Evolutionary conservation across 1,140 invertebrate species (phyloP).

Genomic region (Halesus radiatus): DNA sequence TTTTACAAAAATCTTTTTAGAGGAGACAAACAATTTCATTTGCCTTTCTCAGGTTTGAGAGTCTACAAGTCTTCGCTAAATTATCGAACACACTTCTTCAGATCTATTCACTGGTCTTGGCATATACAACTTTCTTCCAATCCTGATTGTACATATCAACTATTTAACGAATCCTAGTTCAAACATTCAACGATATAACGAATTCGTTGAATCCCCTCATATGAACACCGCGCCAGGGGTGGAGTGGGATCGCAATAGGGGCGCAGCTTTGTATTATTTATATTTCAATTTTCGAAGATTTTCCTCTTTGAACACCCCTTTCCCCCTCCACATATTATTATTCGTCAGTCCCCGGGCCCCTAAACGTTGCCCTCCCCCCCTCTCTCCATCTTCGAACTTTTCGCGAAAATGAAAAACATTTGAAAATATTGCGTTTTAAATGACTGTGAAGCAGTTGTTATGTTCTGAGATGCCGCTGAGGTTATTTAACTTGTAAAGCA

Average conservation of each 20-base stretch:
- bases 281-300: slow-evolving; percentile 57
- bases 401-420: slow-evolving; percentile 50
- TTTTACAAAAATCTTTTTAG: too few relatives aligned
- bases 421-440: slow-evolving; percentile 47
- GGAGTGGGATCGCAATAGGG: neutral
- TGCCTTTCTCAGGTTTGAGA: too few relatives aligned
- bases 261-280: slow-evolving; percentile 53
- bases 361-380: slow-evolving; percentile 23
- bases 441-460: slow-evolving; percentile 39
- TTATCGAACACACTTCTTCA: too few relatives aligned
- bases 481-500: too few relatives aligned
- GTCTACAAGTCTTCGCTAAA: too few relatives aligned
- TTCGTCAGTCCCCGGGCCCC: slow-evolving; percentile 7
- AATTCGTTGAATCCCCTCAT: neutral
- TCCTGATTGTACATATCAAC: neutral
- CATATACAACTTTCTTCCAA: neutral
- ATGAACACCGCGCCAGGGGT: neutral
- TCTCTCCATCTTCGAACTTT: neutral
- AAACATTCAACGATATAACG: neutral
- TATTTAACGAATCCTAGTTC: neutral
- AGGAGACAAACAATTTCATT: too few relatives aligned
- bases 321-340: slow-evolving; percentile 14
- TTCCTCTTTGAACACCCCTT: slow-evolving; percentile 31
- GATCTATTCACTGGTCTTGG: too few relatives aligned
- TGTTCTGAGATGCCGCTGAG: slow-evolving; percentile 11